Evolutionary conservation across 2,888 invertebrate genomes (phyloP).

Genomic region (Oithona nana): DNA sequence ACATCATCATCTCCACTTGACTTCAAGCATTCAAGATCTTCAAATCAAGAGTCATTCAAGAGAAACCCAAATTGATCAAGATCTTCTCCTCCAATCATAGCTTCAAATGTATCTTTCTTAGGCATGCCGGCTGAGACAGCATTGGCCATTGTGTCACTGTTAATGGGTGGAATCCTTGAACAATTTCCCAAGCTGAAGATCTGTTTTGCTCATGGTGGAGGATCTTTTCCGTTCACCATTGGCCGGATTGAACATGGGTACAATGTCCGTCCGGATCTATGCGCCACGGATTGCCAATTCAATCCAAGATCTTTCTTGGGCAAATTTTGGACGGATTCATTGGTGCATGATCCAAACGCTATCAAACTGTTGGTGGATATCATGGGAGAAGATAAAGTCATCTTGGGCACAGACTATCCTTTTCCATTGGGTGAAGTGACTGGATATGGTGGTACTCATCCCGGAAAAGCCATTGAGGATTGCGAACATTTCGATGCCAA

Average conservation of each 20-base stretch:
- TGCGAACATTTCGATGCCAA: conserved; percentile 23
- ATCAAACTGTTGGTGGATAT: conserved; percentile 30
- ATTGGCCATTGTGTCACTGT: conserved; percentile 32
- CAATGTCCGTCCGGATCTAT: conserved; percentile 34
- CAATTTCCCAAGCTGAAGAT: conserved; percentile 32
- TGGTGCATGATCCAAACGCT: conserved; percentile 33
- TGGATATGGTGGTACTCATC: conserved; percentile 21
- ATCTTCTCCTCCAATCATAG: too few species aligned
- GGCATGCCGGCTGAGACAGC: conserved; percentile 39
- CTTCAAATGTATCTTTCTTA: conserved; percentile 20
- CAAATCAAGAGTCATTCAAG: too few species aligned
- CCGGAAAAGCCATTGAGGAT: conserved; percentile 30
- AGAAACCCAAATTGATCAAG: too few species aligned
- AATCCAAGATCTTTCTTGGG: conserved; percentile 30
- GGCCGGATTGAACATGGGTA: conserved; percentile 34
- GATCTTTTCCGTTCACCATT: conserved; percentile 35
- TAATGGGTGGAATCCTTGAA: conserved; percentile 36
- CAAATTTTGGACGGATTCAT: conserved; percentile 32
- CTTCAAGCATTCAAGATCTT: too few species aligned
- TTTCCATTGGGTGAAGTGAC: conserved; percentile 35
- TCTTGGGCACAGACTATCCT: conserved; percentile 37
- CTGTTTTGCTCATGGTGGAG: conserved; percentile 36
- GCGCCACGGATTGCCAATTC: conserved; percentile 30
- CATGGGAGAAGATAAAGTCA: conserved; percentile 34
- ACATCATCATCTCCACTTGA: not conserved